Evolutionary conservation across 2,113 vertebrate species (phyloP), one percentile per base, ranked within the genome.

Genomic region (Hydropotes inermis): DNA sequence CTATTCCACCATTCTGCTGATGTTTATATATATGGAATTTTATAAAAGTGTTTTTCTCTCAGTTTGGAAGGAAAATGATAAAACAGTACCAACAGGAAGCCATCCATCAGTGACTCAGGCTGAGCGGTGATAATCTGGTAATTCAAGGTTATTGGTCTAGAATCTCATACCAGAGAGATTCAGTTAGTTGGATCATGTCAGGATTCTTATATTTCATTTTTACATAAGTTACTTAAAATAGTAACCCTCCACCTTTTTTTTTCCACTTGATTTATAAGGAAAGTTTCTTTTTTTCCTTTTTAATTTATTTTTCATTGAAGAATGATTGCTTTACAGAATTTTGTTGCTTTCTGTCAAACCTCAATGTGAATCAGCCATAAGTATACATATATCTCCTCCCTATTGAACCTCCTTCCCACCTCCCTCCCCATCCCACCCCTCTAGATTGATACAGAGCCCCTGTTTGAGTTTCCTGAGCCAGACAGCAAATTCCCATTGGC

Each of bases 391-490:
- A 3, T 36, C 19, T 13, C 67, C 19, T 70, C n/a, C 67, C 67
- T 23, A 39, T 12, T 23, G 5, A 70, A 70, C 2, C n/a, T 70
- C 19, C n/a, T 10, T 70, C 67, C n/a, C 19, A 70, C 12, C n/a
- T 70, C 10, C 5, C 5, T 0, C 2, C n/a, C 67, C 0, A 13
- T 39, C 19, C 1, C n/a, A 70, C n/a, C 10, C 17, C 2, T 70
- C 19, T 36, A 12, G n/a, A 3, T 70, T 70, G n/a, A 70, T 3
- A 39, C n/a, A 23, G n/a, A 70, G n/a, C 1, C 67, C 19, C 67
- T 39, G 67, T 39, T 70, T 23, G 67, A 1, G 19, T 70, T 39
- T 21, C 10, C n/a, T 39, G 67, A 70, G 19, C 67, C n/a, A 23
- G 1, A 70, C 10, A 70, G 19, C 19, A 70, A 39, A 70, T 70